Evolutionary conservation across 2,797 vertebrate species (phyloP), one percentile per base, ranked within the genome.

Genomic region (Diceros bicornis): DNA sequence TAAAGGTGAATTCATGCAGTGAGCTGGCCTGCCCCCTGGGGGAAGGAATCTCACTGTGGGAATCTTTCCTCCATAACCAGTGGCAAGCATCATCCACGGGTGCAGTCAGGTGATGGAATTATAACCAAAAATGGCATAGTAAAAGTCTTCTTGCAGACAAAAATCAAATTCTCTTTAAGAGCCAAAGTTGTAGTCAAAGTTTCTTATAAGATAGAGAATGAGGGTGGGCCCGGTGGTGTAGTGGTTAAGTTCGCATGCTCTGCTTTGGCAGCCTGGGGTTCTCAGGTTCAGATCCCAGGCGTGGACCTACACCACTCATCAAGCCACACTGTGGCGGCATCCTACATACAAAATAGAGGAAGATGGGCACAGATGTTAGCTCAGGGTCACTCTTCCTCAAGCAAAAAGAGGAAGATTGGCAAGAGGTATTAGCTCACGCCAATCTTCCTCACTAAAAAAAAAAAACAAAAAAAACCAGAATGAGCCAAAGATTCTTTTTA

Each of bases 161-260:
- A 88, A 92, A 61, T 72, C 47, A 55, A 92, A 72, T 77, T 90
- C 32, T 44, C 37, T 27, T 62, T 29, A 95, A 82, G 71, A 91
- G 61, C 18, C 37, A 57, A 87, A 83, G 71, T 37, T 79, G 82
- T 41, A 52, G 47, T 82, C 68, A 74, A 87, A 84, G 14, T 72
- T 93, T 94, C 92, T 83, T 91, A 11, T 68, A 64, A 71, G 52
- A 78, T n/a, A 89, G 5, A 83, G 52, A 87, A 89, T 21, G 29
- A n/a, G 57, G 10, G 47, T 11, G 9, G 47, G 47, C 47, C 47
- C 8, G 47, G 47, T 47, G 47, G 47, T 47, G 47, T 47, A 47
- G 47, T 47, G 47, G 47, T 47, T 47, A 9, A 47, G 47, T 47
- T 47, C 47, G 47, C 11, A 11, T 4, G 11, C 47, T 47, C 7